Conservation (phyloP, 2,888 invertebrate genomes). For the Aleiodes testaceus region DNA sequence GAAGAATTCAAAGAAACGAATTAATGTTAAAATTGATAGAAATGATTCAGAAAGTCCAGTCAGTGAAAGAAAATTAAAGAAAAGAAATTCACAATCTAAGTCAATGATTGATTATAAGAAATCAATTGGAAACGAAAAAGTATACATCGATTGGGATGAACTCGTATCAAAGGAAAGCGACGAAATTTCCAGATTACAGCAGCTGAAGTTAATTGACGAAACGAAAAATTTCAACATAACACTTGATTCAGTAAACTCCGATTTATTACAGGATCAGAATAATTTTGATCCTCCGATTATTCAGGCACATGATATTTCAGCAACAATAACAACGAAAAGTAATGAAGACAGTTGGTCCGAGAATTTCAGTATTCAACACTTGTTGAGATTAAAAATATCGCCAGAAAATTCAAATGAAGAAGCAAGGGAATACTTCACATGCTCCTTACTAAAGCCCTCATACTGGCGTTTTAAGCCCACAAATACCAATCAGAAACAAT, state of each 20-base stretch:
- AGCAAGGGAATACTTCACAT: slow-evolving; percentile 75
- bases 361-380: slow-evolving; percentile 72
- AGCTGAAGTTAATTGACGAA: slow-evolving; percentile 59
- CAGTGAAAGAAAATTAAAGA: slow-evolving; percentile 44
- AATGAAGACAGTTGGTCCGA: slow-evolving; percentile 72
- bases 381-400: slow-evolving; percentile 74
- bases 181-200: slow-evolving; percentile 61
- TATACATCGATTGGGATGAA: slow-evolving; percentile 64
- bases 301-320: slow-evolving; percentile 72
- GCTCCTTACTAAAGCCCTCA: slow-evolving; percentile 74
- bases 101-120: slow-evolving; percentile 42
- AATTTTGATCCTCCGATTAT: slow-evolving; percentile 64
- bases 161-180: slow-evolving; percentile 61
- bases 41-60: slow-evolving; percentile 46
- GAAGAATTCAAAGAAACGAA: slow-evolving; percentile 37
- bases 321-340: slow-evolving; percentile 71
- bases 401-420: slow-evolving; percentile 70
- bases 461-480: slow-evolving; percentile 65
- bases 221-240: slow-evolving; percentile 60
- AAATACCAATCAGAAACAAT: slow-evolving; percentile 62
- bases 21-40: slow-evolving; percentile 41
- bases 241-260: slow-evolving; percentile 65
- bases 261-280: slow-evolving; percentile 65
- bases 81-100: slow-evolving; percentile 40
- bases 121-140: slow-evolving; percentile 38